Evolutionary conservation across 1,140 invertebrate species (phyloP).

Genomic region (Drosophila navojoa): DNA sequence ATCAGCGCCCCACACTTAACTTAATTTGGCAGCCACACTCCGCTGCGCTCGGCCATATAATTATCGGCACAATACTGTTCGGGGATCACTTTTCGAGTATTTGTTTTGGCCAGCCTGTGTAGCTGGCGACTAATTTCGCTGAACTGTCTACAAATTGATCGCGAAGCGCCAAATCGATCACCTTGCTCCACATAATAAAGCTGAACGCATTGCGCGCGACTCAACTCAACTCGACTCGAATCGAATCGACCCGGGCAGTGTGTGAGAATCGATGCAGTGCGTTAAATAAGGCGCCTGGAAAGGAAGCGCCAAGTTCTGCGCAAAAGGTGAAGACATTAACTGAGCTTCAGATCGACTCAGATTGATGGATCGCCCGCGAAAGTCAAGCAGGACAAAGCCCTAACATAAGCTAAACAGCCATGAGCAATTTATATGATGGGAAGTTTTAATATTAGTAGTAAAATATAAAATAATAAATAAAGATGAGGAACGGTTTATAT

Average conservation of each 20-base stretch:
- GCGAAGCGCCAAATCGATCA: constrained; percentile 83
- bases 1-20: constrained; percentile 81
- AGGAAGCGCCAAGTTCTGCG: constrained; percentile 27
- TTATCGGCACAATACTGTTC: constrained; percentile 73
- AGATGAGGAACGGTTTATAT: too few relatives aligned
- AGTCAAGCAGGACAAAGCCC: background rate
- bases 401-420: background rate
- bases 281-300: constrained; percentile 42
- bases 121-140: constrained; percentile 64
- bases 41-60: constrained; percentile 61
- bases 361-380: constrained; percentile 1
- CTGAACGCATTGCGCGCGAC: constrained; percentile 32
- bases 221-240: background rate
- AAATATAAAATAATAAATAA: background rate
- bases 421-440: background rate
- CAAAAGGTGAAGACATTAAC: constrained; percentile 16
- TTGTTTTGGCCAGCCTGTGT: constrained; percentile 51
- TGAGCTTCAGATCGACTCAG: constrained; percentile 8
- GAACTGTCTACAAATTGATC: constrained; percentile 82
- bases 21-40: constrained; percentile 82
- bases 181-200: constrained; percentile 76
- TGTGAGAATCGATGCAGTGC: constrained; percentile 67
- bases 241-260: constrained; percentile 13
- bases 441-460: background rate
- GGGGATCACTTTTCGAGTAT: constrained; percentile 60